phyloP scores from a whole-genome alignment of 2,888 invertebrate genomes.

The Dioctria linearis region DNA sequence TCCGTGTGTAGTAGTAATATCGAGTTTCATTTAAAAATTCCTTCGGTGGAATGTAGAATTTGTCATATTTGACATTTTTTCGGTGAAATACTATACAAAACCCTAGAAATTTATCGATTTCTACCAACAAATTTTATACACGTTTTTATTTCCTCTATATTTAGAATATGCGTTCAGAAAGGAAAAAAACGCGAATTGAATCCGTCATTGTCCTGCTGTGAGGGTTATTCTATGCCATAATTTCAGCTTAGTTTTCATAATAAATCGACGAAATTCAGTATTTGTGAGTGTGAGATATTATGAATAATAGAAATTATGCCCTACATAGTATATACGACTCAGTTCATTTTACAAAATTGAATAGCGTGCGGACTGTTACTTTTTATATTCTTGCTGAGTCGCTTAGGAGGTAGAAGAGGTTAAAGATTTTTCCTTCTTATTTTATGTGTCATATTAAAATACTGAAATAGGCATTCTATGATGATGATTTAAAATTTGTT shows the following conservation, averaged over 20 bases:
- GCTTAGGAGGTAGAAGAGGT: too few relatives aligned
- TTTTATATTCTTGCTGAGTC: too few relatives aligned
- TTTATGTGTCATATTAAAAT: too few relatives aligned
- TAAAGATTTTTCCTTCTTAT: too few relatives aligned
- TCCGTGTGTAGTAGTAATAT: too few relatives aligned
- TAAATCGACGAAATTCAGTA: constrained; percentile 25
- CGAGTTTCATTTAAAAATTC: not conserved
- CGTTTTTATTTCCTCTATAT: not conserved
- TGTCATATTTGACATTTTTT: constrained; percentile 29
- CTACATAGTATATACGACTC: too few relatives aligned
- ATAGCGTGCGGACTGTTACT: too few relatives aligned
- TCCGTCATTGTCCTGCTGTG: constrained; percentile 38
- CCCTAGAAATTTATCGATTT: constrained; percentile 30
- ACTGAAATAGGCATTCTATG: too few relatives aligned
- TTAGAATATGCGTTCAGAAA: not conserved
- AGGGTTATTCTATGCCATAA: constrained; percentile 12
- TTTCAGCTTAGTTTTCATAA: constrained; percentile 31
- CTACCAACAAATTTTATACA: not conserved
- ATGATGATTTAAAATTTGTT: too few relatives aligned
- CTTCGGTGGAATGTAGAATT: not conserved
- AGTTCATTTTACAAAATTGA: too few relatives aligned
- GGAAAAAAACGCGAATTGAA: constrained; percentile 26
- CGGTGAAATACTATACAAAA: constrained; percentile 21
- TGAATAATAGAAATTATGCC: not conserved
- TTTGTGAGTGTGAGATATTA: constrained; percentile 27